Conservation (phyloP, 2,797 vertebrate genomes). For the Macroramphosus scolopax region DNA sequence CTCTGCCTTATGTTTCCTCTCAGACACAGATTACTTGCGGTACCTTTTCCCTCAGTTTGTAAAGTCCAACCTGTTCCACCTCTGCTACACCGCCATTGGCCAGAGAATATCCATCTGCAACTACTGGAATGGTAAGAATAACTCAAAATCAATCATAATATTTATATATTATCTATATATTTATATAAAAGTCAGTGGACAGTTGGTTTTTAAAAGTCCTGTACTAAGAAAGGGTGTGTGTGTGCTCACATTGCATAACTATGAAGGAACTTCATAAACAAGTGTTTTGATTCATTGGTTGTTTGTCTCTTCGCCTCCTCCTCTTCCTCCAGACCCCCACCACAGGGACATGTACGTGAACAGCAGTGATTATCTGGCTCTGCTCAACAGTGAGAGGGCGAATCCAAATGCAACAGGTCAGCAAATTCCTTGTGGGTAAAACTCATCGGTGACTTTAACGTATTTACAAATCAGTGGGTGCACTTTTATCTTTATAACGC, state of each 20-base stretch:
- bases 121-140: slow-evolving; percentile 89
- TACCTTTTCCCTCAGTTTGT: slow-evolving; percentile 88
- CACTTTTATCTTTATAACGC: not conserved
- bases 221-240: too few species aligned
- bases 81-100: slow-evolving; percentile 86
- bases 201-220: too few species aligned
- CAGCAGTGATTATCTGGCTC: slow-evolving; percentile 86
- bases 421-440: slow-evolving; percentile 10
- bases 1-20: slow-evolving; percentile 23
- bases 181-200: too few species aligned
- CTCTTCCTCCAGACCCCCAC: slow-evolving; percentile 81
- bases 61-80: slow-evolving; percentile 84
- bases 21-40: slow-evolving; percentile 89
- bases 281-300: not conserved
- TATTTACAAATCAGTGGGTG: not conserved
- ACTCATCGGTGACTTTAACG: not conserved
- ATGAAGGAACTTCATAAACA: not conserved
- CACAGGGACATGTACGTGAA: slow-evolving; percentile 87
- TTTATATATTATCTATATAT: too few species aligned
- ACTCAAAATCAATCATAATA: too few species aligned
- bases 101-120: slow-evolving; percentile 92
- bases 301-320: not conserved
- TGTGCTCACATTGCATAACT: not conserved
- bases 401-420: slow-evolving; percentile 87
- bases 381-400: slow-evolving; percentile 84